These are phyloP conservation scores for Drymonia ruficornis DNA, from an alignment of 2,888 invertebrate species.

Conservation along the genomic window DNA sequence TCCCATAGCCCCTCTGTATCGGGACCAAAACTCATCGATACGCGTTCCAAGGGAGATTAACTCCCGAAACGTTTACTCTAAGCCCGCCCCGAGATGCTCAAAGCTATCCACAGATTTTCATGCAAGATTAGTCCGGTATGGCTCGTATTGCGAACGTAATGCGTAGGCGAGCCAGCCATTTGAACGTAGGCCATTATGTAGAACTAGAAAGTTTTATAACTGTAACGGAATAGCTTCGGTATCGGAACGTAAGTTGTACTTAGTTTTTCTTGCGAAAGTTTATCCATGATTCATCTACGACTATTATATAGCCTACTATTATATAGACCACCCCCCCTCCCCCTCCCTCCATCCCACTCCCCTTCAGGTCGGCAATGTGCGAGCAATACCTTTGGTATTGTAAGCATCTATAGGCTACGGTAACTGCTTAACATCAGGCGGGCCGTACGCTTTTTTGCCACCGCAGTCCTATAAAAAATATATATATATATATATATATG, in stretches of 20 bases:
- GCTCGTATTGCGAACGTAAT: conserved; percentile 14
- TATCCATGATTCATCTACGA: not conserved
- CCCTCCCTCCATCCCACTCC: no score
- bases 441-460: no score
- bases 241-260: not conserved
- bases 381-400: no score
- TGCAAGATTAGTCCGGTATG: conserved; percentile 53
- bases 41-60: conserved; percentile 70
- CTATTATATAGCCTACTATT: no score
- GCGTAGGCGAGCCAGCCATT: conserved; percentile 9
- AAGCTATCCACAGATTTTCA: conserved; percentile 50
- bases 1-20: conserved; percentile 42
- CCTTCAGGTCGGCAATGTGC: no score
- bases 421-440: no score
- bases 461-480: no score
- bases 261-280: not conserved
- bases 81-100: conserved; percentile 39
- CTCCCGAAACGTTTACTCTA: conserved; percentile 57
- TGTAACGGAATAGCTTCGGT: not conserved
- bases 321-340: no score
- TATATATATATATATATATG: no score
- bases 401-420: no score
- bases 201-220: conserved; percentile 1
- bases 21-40: conserved; percentile 64
- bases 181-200: conserved; percentile 1